Base-by-base conservation (phyloP, 2,113 vertebrate genomes). In the Spea multiplicata region DNA sequence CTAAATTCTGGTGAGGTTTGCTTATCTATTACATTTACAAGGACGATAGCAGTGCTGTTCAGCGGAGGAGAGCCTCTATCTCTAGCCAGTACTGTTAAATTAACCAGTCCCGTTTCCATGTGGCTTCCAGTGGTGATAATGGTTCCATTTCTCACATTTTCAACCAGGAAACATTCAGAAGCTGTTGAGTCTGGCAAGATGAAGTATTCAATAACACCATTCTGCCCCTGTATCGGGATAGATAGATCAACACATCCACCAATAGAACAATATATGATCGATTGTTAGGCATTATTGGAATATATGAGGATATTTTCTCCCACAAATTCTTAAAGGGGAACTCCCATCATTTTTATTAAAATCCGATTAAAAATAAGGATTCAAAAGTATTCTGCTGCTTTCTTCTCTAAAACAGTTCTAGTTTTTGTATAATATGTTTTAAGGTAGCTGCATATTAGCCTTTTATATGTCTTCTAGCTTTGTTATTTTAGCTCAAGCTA, bases 1-100 rank as follows among this genome's bases (percentile, higher is more conserved):
- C 82, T 83, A 77, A 89, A 80, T n/a, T 0, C 68, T 52, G 87
- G 87, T n/a, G 84, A 84, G 0, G 83, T 81, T 0, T 53, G 66
- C 79, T 84, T 88, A 81, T 88, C 83, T 47, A 64, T 59, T 66
- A 89, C 82, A 0, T 62, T 70, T 1, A 89, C 66, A 68, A 80
- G 78, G 52, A 89, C 65, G 6, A 44, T 0, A 71, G 83, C 79
- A 10, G 81, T 88, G 68, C 1, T 46, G 57, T 81, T 88, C 65
- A 88, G 50, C 12, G 88, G 6, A 4, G 88, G 88, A 73, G 14
- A 86, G 0, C 87, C 88, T 75, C 71, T 85, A 84, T 89, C 87
- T 74, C 70, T 86, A 4, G 86, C 88, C 76, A 88, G 82, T 65
- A 87, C 84, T 5, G 77, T 83, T 52, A 89, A 66, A 57, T 0